phyloP scores from a whole-genome alignment of 2,113 vertebrate species.

The Egretta garzetta region DNA sequence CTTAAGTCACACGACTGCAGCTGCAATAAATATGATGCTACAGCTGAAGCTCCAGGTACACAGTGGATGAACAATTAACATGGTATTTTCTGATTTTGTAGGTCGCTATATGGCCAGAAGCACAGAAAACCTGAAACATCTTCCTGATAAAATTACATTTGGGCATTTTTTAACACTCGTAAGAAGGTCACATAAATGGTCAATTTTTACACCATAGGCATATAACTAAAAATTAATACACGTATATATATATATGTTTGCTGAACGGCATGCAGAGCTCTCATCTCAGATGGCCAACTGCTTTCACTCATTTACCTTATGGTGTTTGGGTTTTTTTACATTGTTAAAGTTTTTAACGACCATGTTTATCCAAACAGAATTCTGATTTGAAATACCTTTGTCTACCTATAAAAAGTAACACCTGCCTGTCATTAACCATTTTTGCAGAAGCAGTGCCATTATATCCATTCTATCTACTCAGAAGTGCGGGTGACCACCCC shows the following conservation, averaged over 20 bases:
- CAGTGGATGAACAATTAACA: rapidly evolving
- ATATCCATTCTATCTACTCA: not conserved
- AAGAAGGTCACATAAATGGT: not conserved
- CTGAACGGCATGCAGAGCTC: not conserved
- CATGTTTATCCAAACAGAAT: not conserved
- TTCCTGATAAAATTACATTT: not conserved
- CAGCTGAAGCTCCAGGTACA: not conserved
- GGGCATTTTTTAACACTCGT: not conserved
- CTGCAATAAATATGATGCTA: not conserved
- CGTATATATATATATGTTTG: not conserved
- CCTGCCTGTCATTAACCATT: not conserved
- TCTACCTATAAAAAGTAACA: not conserved
- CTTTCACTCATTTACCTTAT: not conserved
- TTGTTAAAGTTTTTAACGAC: not conserved
- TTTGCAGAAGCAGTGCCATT: not conserved
- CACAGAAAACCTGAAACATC: not conserved
- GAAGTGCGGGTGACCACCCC: not conserved
- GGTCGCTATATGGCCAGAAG: not conserved
- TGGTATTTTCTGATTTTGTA: not conserved
- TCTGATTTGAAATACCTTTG: not conserved
- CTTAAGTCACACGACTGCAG: not conserved
- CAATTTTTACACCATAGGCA: not conserved
- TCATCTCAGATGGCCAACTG: not conserved
- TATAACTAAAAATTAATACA: not conserved
- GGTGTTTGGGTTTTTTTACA: not conserved